A percentile compares a stretch with the other conserved stretches of the same genome.
phyloP scores from a whole-genome alignment of 2,888 invertebrate genomes.

The Nesidiocoris tenuis region DNA sequence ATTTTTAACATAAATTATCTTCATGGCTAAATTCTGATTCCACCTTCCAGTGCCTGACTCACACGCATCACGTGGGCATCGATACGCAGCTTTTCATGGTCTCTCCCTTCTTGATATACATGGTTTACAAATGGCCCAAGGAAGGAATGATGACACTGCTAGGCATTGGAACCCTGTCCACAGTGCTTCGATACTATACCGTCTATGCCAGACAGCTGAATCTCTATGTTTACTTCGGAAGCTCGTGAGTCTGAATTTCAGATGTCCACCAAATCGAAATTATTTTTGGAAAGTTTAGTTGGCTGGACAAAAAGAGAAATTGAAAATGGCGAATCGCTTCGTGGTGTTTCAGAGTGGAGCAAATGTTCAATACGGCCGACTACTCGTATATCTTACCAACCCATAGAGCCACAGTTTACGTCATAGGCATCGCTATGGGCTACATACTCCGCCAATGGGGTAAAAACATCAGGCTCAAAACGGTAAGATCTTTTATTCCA shows the following conservation, averaged over 20 bases:
- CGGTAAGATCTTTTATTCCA: too few species aligned
- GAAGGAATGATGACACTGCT: conserved; percentile 58
- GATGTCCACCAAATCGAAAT: not conserved
- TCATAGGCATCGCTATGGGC: conserved; percentile 63
- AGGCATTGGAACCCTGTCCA: conserved; percentile 60
- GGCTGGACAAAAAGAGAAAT: too few species aligned
- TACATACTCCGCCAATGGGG: conserved; percentile 60
- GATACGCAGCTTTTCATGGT: conserved; percentile 62
- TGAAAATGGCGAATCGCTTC: not conserved
- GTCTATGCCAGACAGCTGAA: conserved; percentile 62
- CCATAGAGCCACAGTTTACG: conserved; percentile 61
- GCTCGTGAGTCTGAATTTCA: conserved; percentile 57
- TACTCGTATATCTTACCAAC: conserved; percentile 59
- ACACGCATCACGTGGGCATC: conserved; percentile 62
- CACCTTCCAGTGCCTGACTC: conserved; percentile 62
- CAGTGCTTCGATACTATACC: conserved; percentile 63
- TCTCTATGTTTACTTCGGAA: conserved; percentile 61
- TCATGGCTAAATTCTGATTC: too few species aligned
- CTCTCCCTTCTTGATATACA: conserved; percentile 61
- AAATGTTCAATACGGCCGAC: conserved; percentile 50
- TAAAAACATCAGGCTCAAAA: conserved; percentile 56
- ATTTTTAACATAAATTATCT: too few species aligned
- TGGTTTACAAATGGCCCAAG: conserved; percentile 63
- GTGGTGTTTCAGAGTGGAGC: conserved; percentile 52
- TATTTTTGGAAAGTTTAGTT: conserved; percentile 7